Conservation (phyloP, 2,888 invertebrate species). For the Phaonia tiefii region DNA sequence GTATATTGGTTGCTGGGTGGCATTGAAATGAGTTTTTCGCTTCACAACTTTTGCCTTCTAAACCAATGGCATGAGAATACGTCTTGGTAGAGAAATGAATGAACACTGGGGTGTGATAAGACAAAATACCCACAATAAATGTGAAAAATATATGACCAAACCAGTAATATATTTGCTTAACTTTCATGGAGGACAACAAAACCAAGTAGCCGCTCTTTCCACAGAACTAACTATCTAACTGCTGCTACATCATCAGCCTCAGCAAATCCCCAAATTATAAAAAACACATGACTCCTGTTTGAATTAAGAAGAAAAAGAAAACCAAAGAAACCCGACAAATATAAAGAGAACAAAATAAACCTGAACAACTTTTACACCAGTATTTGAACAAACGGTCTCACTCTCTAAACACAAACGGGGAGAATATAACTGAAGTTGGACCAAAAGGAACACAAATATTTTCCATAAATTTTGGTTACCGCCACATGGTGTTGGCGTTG, state of each 20-base stretch:
- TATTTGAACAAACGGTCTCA: background rate
- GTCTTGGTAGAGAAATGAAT: no score
- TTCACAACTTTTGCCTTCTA: background rate
- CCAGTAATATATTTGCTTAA: constrained; percentile 50
- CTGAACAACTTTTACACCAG: no score
- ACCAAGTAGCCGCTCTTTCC: constrained; percentile 22
- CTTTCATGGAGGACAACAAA: background rate
- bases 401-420: background rate
- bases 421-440: constrained; percentile 57
- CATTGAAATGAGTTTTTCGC: constrained; percentile 52
- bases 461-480: constrained; percentile 57
- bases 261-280: constrained; percentile 54
- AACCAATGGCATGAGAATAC: no score
- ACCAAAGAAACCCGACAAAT: background rate
- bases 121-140: constrained; percentile 78
- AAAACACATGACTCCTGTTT: constrained; percentile 52
- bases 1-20: constrained; percentile 39
- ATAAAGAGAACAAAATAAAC: constrained; percentile 36
- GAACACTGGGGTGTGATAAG: constrained; percentile 76
- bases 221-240: constrained; percentile 41
- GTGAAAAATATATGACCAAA: constrained; percentile 78
- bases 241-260: background rate
- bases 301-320: constrained; percentile 27
- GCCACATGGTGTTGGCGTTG: constrained; percentile 52
- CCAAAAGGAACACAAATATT: constrained; percentile 58